Evolutionary conservation across 2,113 vertebrate species (phyloP), one percentile per base, ranked within the genome.

Genomic region (Paradoxurus hermaphroditus): DNA sequence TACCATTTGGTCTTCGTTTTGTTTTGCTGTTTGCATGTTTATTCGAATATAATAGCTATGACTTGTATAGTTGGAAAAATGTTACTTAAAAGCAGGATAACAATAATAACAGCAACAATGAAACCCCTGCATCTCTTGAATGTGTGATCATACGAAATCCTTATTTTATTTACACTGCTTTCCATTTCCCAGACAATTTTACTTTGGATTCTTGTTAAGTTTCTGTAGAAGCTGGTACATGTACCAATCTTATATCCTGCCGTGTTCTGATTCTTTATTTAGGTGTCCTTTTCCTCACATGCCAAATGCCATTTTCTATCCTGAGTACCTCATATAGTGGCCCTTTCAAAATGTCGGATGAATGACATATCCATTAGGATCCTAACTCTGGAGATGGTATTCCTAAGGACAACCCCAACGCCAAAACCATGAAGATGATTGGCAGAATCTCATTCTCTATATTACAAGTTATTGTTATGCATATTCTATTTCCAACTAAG

Each of bases 401-500:
- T 96, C 5, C 18, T 56, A 86, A 73, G 36, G n/a, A 86, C 23
- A 13, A 86, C 29, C 10, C 34, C 23, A 39, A 39, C 21, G 95
- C 34, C 70, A 86, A 83, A 92, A 63, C 82, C 36, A 72, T 9
- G 16, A 53, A 86, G 8, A 67, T 68, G 49, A 39, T 29, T 93
- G 18, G 4, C 12, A 77, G 59, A 86, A 63, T 56, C 21, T 19
- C 46, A 15, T 67, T 86, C 39, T 88, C 4, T 87, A 9, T 67
- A 53, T 19, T 63, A 4, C 53, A 12, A 59, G 44, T 91, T 67
- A 85, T 34, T 81, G 1, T 88, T 62, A 41, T 1, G 1, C 78
- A 5, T 95, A 31, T 90, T 70, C 65, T 94, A n/a, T 83, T 88
- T 92, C 46, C 84, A 79, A 90, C n/a, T n/a, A 90, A 81, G 15